Evolutionary conservation across 2,113 vertebrate genomes (phyloP).

Genomic region (Astatotilapia flaviijosephi): DNA sequence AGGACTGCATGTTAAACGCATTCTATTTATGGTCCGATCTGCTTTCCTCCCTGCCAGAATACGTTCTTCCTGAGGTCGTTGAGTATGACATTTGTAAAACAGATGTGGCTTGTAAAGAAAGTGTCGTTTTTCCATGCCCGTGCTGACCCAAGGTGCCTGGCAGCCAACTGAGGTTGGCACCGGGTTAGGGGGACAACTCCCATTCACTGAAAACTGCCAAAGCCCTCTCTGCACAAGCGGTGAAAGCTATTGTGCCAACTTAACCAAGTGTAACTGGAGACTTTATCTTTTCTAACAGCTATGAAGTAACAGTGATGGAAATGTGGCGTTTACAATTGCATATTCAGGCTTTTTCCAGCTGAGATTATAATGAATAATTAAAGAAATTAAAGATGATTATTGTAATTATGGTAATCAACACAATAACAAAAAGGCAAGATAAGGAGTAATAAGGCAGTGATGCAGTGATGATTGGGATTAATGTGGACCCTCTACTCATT

Average conservation of each 20-base stretch:
- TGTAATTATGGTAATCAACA: not conserved
- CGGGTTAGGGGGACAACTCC: slow-evolving; percentile 36
- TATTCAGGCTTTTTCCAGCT: not conserved
- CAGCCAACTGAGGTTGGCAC: slow-evolving; percentile 24
- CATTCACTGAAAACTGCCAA: slow-evolving; percentile 5
- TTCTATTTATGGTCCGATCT: slow-evolving; percentile 49
- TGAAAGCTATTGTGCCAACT: not conserved
- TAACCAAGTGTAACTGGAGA: not conserved
- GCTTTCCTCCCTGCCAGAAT: slow-evolving; percentile 37
- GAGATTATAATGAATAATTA: not conserved
- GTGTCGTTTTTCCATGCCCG: slow-evolving; percentile 43
- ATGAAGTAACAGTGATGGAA: not conserved
- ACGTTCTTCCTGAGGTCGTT: slow-evolving; percentile 15
- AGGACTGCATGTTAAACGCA: slow-evolving; percentile 30
- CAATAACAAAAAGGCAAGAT: not conserved
- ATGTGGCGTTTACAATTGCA: not conserved
- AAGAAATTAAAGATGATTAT: not conserved
- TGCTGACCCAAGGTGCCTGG: slow-evolving; percentile 37
- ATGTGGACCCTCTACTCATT: not conserved
- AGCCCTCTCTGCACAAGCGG: not conserved
- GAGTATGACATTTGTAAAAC: slow-evolving; percentile 48
- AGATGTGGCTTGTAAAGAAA: slow-evolving; percentile 57
- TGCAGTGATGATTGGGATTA: not conserved
- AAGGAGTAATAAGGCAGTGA: not conserved
- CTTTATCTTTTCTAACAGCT: not conserved